Evolutionary conservation across 2,797 vertebrate genomes (phyloP), one percentile per base, ranked within the genome.

Genomic region (Galaxias olidus): DNA sequence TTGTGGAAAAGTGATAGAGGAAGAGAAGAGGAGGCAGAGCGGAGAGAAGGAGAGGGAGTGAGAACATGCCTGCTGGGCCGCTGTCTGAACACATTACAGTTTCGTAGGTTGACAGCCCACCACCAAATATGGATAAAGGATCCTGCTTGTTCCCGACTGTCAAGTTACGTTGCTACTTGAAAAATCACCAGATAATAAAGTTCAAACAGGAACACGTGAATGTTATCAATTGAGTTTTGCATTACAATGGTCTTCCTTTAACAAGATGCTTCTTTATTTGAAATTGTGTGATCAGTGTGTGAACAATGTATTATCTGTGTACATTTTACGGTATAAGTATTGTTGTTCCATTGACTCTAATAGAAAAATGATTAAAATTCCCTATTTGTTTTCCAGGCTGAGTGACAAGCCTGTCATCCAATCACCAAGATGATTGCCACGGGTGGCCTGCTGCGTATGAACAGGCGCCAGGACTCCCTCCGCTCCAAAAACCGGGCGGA

Each of bases 381-480:
- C 59, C 40, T 77, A 8, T 52, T 71, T 19, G 49, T 17, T 72
- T 41, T 52, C 20, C 80, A 93, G 92, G 86, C 85, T 92, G 84
- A 92, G 82, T 89, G 87, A 92, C 83, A 61, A 86, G 72, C 74
- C 78, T 61, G 66, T 80, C 63, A 69, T 78, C 86, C 83, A 76
- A 70, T 66, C 66, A 57, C 71, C 81, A 84, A 86, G 90, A 99
- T 99, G 97, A 99, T 99, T 10, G 97, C 97, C 80, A 99, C 97
- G 17, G 97, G 97, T 52, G 97, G 97, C 82, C 94, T 99, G 71
- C 92, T 99, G 89, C 95, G 97, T 86, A 98, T 98, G 90, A 98
- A 97, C 83, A 87, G 97, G 81, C 96, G 96, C 80, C 96, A 98
- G 87, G 97, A 99, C 73, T 97, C 97, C 0, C 92, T 95, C 48